Base-by-base conservation (phyloP, 2,797 vertebrate genomes). In the Galagoides demidoff region DNA sequence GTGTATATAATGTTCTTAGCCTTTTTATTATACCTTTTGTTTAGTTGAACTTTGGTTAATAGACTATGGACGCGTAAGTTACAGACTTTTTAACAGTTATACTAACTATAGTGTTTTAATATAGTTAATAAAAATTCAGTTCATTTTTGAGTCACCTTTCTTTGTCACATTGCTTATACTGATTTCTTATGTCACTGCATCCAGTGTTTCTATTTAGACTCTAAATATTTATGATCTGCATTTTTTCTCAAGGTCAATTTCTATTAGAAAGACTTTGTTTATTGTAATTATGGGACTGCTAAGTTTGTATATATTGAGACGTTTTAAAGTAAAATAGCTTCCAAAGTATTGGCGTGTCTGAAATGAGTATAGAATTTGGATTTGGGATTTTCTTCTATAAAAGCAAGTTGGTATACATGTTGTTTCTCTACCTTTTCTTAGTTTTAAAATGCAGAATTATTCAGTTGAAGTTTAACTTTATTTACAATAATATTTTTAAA, bases 361-460 rank as follows among this genome's bases (percentile, higher is more conserved):
- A 95, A 95, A 82, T 85, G 84, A 88, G 7, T 78, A 55, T n/a
- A 78, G 39, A 77, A 73, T 85, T 91, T 86, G 37, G 7, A 63
- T 89, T 83, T 85, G 14, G 92, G 25, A n/a, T 73, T 96, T 94
- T 73, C 39, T 81, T 73, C 12, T 25, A 31, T 82, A 81, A 95
- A 87, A 89, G n/a, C 66, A 73, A 64, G 31, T 61, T 77, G 77
- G 16, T 73, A 22, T 45, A 5, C 5, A 34, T 92, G 11, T 66
- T 89, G 13, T 74, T 95, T 89, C 16, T 81, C 27, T 89, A 22
- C 17, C 71, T 84, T 45, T 73, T 77, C 78, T 7, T 92, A 16
- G 17, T 90, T 82, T 85, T 86, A 55, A 97, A 89, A 85, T 82
- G 16, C 3, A 90, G 17, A 93, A 83, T 94, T 71, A 91, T 61